These are phyloP conservation scores for Orientallactaga sibirica DNA, from an alignment of 2,797 vertebrate genomes.

Conservation along the genomic window DNA sequence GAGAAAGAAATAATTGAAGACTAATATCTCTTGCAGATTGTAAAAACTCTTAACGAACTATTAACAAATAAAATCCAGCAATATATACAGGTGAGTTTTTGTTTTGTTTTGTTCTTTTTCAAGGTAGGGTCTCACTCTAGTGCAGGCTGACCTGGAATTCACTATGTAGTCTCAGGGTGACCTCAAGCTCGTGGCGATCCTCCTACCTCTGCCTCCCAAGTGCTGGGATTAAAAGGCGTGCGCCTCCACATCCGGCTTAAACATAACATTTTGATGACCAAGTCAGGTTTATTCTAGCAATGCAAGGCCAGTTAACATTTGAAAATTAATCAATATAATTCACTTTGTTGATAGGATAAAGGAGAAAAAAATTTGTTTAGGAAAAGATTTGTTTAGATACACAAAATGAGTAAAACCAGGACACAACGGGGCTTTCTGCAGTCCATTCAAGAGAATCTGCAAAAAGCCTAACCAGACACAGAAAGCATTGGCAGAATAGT, in stretches of 20 bases:
- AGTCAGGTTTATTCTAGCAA: neutral
- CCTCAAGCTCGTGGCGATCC: too few relatives aligned
- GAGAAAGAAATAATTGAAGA: neutral
- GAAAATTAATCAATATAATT: neutral
- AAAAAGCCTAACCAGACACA: neutral
- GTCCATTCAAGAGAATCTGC: neutral
- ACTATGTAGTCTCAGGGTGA: too few relatives aligned
- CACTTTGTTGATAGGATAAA: neutral
- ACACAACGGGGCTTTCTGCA: neutral
- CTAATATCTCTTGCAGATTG: neutral
- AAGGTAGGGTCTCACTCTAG: too few relatives aligned
- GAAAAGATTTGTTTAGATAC: neutral
- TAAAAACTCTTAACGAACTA: conserved; percentile 17
- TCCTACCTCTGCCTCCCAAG: too few relatives aligned
- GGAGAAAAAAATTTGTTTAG: neutral
- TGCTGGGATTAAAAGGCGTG: too few relatives aligned
- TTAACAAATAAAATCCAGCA: neutral
- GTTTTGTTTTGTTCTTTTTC: too few relatives aligned
- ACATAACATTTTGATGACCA: neutral
- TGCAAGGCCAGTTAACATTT: neutral
- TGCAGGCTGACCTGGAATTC: too few relatives aligned
- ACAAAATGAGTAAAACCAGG: neutral
- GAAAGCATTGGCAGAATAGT: neutral
- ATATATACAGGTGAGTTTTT: neutral
- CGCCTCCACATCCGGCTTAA: neutral